Base-by-base conservation (phyloP, 2,888 invertebrate genomes). In the Coenonympha glycerion region DNA sequence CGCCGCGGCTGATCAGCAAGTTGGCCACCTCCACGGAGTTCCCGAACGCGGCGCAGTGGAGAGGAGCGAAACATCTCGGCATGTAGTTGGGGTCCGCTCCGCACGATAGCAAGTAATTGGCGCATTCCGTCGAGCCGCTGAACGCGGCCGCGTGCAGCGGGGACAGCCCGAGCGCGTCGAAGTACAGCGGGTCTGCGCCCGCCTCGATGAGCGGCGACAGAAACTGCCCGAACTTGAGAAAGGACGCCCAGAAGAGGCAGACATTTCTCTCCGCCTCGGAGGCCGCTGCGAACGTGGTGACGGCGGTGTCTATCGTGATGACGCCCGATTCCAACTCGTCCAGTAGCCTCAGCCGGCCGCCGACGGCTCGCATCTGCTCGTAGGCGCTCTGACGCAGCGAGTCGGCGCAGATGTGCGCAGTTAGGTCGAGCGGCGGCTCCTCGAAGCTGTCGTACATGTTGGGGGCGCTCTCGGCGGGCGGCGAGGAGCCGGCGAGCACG, bases 21-120 rank as follows among this genome's bases (percentile, higher is more conserved):
- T 91, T 91, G 48, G 94, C 92, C 9, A 95, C 94, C 66, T 93
- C 92, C 46, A 92, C 90, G 55, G 95, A 92, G 69, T 96, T 94
- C 9, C 96, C 95, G 79, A 95, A 95, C 24, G 96, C 95, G 9
- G 96, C 95, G 71, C 95, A 95, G 76, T 97, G 96, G 52, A 97
- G 88, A 0, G 96, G 95, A 37, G 93, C 92, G 71, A 93, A 93
- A 62, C 91, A 90, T 71, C 92, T 91, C 52, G 90, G 90, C 68
- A 90, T 89, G 44, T 90, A 88, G 77, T 92, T 92, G 6, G 93
- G 89, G 64, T 92, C 92, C 59, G 90, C 89, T 1, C 92, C 92
- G 63, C 91, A 89, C 21, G 89, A 79, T 39, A 95, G 88, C 44
- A 95, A 86, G 68, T 90, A 92, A 61, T 88, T 89, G 6, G 92